Evolutionary conservation across 2,797 vertebrate genomes (phyloP), one percentile per base, ranked within the genome.

Genomic region (Staurois parvus): DNA sequence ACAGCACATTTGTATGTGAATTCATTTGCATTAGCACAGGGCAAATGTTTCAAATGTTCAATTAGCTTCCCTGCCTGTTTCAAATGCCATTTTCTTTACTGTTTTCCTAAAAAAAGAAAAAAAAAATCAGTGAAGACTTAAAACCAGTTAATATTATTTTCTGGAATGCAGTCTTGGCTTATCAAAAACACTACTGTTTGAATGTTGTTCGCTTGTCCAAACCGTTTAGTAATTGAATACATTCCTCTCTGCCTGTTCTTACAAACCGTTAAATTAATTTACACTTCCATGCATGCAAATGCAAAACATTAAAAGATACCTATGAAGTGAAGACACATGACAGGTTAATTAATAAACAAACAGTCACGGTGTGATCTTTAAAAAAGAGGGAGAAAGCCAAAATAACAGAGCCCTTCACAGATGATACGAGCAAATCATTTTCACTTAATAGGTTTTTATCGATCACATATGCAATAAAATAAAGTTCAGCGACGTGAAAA

Each of bases 231-330:
- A 78, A 76, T 82, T 79, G 74, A 85, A 84, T 85, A 84, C 73
- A 56, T 64, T n/a, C 79, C 62, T 62, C 69, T 83, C 73, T 30
- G 72, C 56, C n/a, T 70, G 37, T 45, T 73, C 84, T 84, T 79
- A 89, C 85, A 90, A 88, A 87, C 83, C 83, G 34, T 76, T 79
- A 83, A 85, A 62, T 84, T 89, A 29, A 85, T 90, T 87, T 84
- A 72, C 52, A 3, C 59, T 76, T 40, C 74, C 84, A n/a, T 34
- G 24, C 34, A 66, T 0, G 0, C 7, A 68, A 34, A 68, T 85
- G 48, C 12, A 83, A 83, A 84, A 21, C n/a, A 67, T 64, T 56
- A 59, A 81, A 52, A 48, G 32, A 74, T 75, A 73, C 59, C 84
- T 85, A 73, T 37, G 32, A 26, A 85, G 70, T 74, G 85, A 90